These are phyloP conservation scores for Rhabdomys pumilio DNA, from an alignment of 2,797 vertebrate genomes.

Conservation along the genomic window DNA sequence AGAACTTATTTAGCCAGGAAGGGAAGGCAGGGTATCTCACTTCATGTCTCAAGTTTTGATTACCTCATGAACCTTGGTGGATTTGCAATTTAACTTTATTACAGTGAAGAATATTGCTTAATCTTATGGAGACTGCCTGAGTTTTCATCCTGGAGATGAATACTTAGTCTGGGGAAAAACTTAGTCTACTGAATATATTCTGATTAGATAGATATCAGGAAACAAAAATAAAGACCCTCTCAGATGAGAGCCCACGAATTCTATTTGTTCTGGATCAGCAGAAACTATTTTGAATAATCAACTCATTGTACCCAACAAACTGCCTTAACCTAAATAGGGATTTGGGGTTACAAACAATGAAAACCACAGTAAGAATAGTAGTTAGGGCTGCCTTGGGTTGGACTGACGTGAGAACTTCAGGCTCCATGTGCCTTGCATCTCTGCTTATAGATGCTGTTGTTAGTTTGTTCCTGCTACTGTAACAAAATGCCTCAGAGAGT, in stretches of 20 bases:
- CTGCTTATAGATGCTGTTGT: neutral
- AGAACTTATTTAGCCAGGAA: neutral
- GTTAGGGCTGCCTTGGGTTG: no score
- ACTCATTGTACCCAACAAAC: neutral
- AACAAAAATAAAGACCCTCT: neutral
- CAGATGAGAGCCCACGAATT: neutral
- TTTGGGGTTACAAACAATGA: neutral
- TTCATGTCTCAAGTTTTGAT: constrained; percentile 24
- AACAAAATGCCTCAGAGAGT: neutral
- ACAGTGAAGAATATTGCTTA: neutral
- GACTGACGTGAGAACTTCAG: neutral
- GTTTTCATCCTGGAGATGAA: neutral
- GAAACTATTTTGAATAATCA: neutral
- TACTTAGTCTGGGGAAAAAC: neutral
- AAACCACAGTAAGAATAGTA: neutral
- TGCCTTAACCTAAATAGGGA: neutral
- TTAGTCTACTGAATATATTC: constrained; percentile 10
- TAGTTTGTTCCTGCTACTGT: neutral
- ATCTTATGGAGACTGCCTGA: neutral
- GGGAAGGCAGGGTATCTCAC: neutral
- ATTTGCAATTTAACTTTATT: constrained; percentile 25
- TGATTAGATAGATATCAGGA: neutral
- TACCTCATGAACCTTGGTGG: neutral
- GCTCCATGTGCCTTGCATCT: no score
- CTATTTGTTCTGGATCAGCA: neutral